A percentile compares a stretch with the other conserved stretches of the same genome.
Evolutionary conservation across 2,888 invertebrate species (phyloP).

Genomic region (Calameuta idolon): DNA sequence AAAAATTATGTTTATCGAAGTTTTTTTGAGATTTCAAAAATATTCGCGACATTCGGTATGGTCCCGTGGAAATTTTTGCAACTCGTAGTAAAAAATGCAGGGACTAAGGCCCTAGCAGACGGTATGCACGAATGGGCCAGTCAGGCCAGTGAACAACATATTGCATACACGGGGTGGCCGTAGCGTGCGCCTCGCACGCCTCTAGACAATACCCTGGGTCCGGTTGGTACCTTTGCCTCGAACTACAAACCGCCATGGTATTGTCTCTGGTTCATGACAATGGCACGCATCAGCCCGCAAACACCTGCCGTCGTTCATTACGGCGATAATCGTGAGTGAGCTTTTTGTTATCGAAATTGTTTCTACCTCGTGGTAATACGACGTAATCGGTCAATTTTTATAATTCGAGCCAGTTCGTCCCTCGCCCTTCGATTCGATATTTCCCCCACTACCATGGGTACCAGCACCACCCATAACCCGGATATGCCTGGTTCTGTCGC

Average conservation of each 20-base stretch:
- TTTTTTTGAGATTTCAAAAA: neutral
- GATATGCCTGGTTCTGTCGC: neutral
- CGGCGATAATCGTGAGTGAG: constrained; percentile 51
- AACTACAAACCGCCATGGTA: constrained; percentile 38
- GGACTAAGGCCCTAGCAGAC: neutral
- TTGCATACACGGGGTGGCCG: constrained; percentile 50
- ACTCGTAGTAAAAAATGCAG: neutral
- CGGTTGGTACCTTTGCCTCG: constrained; percentile 6
- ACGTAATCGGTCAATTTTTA: constrained; percentile 43
- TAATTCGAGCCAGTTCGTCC: constrained; percentile 26
- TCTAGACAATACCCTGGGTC: constrained; percentile 41
- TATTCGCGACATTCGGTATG: neutral
- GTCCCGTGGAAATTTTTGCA: neutral
- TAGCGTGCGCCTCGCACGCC: constrained; percentile 48
- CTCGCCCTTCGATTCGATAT: constrained; percentile 8
- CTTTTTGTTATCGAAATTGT: constrained; percentile 55
- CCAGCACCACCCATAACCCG: neutral
- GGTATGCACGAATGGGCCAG: neutral
- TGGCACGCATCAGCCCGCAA: constrained; percentile 42
- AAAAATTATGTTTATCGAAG: neutral
- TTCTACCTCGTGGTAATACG: constrained; percentile 15
- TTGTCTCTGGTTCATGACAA: constrained; percentile 42
- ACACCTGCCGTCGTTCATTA: constrained; percentile 62
- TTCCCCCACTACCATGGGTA: neutral
- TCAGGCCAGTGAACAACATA: constrained; percentile 48